phyloP scores from a whole-genome alignment of 2,113 vertebrate species.

The Ovibos moschatus region DNA sequence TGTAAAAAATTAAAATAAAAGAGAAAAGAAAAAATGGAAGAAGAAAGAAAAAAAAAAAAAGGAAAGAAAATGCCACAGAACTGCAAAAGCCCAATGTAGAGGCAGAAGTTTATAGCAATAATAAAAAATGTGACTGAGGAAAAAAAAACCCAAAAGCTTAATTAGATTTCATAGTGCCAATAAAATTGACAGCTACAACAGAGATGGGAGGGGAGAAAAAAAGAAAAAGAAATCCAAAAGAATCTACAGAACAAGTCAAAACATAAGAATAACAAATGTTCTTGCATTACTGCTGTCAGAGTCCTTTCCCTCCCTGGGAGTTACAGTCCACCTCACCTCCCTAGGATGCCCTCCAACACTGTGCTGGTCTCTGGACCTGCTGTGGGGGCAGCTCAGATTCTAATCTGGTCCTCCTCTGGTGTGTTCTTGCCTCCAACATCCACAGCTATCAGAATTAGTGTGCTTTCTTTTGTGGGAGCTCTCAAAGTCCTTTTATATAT shows the following conservation, averaged over 20 bases:
- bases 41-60: accelerated
- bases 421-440: background rate
- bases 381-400: background rate
- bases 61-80: background rate
- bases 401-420: background rate
- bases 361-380: background rate
- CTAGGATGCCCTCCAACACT: background rate
- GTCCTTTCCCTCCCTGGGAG: background rate
- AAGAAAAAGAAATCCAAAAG: background rate
- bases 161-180: background rate
- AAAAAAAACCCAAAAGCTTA: background rate
- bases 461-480: background rate
- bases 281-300: background rate
- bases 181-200: background rate
- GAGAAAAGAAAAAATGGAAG: background rate
- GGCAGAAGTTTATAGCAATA: background rate
- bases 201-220: background rate
- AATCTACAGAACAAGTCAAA: background rate
- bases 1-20: background rate
- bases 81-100: background rate
- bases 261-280: background rate
- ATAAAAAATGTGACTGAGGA: background rate
- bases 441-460: background rate
- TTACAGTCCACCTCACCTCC: background rate
- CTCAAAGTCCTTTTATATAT: background rate